Conservation (phyloP, 2,113 vertebrate genomes). For the Oreochromis tanganicae region DNA sequence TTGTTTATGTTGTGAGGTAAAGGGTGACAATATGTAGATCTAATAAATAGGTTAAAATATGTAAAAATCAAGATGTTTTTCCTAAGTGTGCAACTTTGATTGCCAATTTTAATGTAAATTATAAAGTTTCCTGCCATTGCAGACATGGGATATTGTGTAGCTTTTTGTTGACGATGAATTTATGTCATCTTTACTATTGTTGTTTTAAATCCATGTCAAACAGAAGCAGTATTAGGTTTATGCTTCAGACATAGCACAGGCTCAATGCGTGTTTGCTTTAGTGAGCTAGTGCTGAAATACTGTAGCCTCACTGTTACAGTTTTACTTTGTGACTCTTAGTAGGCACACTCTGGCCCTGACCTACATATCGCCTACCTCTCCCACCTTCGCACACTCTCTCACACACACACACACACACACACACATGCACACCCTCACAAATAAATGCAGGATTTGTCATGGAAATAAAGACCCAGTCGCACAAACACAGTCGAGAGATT, state of each 20-base stretch:
- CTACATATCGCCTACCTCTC: slow-evolving; percentile 49
- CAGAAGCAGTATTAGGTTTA: background rate
- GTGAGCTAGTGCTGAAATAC: background rate
- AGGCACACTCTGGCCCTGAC: slow-evolving; percentile 37
- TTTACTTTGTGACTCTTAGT: background rate
- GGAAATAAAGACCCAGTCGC: slow-evolving; percentile 49
- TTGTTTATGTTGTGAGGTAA: background rate
- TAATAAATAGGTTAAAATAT: background rate
- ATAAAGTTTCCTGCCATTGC: background rate
- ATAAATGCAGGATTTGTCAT: slow-evolving; percentile 52
- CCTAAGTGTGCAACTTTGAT: background rate
- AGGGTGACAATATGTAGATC: background rate
- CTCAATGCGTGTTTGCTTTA: background rate
- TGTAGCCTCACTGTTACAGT: background rate
- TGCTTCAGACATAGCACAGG: background rate
- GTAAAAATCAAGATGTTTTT: background rate
- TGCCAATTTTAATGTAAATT: background rate
- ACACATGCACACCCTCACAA: background rate
- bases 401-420: background rate
- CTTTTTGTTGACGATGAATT: background rate
- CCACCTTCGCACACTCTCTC: background rate
- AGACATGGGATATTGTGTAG: background rate
- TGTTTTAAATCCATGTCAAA: slow-evolving; percentile 14
- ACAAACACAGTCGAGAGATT: slow-evolving; percentile 57
- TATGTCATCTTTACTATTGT: background rate